A percentile compares a stretch with the other conserved stretches of the same genome.
Evolutionary conservation across 2,113 vertebrate genomes (phyloP).

Genomic region (Micronisus gabar): DNA sequence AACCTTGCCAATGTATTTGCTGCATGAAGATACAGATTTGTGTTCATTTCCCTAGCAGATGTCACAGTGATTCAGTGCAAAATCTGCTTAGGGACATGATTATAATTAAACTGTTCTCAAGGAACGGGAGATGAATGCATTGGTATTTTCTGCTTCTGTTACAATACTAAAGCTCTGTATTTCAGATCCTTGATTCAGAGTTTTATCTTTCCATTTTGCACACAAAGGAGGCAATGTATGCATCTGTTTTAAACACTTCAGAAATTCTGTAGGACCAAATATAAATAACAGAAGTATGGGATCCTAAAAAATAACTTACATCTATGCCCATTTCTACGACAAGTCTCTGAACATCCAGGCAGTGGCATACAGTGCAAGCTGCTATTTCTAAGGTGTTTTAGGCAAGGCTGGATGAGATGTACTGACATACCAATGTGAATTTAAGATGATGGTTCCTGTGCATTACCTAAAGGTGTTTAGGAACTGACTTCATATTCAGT

Average conservation of each 20-base stretch:
- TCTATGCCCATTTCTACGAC: not conserved
- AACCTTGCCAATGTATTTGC: not conserved
- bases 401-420: not conserved
- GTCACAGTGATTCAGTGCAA: conserved; percentile 8
- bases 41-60: conserved; percentile 41
- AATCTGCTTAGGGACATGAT: conserved; percentile 8
- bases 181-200: not conserved
- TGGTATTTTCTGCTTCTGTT: not conserved
- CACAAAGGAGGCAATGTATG: not conserved
- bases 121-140: not conserved
- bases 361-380: not conserved
- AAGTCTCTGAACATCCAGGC: not conserved
- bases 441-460: not conserved
- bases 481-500: not conserved
- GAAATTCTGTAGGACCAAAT: not conserved
- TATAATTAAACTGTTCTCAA: not conserved
- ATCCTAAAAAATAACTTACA: not conserved
- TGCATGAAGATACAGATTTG: not conserved
- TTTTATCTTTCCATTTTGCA: not conserved
- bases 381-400: not conserved
- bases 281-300: not conserved
- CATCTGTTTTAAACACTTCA: not conserved
- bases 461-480: not conserved
- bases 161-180: not conserved
- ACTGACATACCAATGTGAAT: not conserved